phyloP scores from a whole-genome alignment of 2,113 vertebrate species.

The Triplophysa tibetana region DNA sequence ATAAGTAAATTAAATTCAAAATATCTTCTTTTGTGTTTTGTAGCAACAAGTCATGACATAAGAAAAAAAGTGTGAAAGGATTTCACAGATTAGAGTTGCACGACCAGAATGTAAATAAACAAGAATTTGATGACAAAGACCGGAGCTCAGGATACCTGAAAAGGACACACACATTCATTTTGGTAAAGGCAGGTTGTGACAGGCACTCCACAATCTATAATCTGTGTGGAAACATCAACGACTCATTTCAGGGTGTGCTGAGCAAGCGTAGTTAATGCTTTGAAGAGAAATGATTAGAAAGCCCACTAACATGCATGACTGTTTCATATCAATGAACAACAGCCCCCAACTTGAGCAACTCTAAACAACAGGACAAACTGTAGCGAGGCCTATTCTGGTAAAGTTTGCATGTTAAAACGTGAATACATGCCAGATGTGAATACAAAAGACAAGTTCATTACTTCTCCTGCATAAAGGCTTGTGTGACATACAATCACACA shows the following conservation, averaged over 20 bases:
- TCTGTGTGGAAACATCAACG: conserved; percentile 10
- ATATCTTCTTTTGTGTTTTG: too few relatives aligned
- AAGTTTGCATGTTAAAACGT: background rate
- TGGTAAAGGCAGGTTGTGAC: conserved; percentile 44
- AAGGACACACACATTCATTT: background rate
- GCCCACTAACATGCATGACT: background rate
- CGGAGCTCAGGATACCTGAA: background rate
- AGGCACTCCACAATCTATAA: conserved; percentile 42
- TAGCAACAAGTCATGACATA: background rate
- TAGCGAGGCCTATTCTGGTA: background rate
- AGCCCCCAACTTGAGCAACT: background rate
- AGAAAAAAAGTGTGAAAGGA: background rate
- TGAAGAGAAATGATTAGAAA: background rate
- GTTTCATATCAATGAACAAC: background rate
- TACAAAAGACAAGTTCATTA: background rate
- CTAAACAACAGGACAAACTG: background rate
- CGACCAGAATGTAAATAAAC: background rate
- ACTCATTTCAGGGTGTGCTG: conserved; percentile 7
- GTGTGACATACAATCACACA: background rate
- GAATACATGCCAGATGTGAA: background rate
- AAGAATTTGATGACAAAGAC: background rate
- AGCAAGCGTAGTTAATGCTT: conserved; percentile 21
- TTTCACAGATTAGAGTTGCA: background rate
- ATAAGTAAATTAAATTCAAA: too few relatives aligned
- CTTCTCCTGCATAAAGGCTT: background rate